phyloP scores from a whole-genome alignment of 2,888 invertebrate species.

The Amorpha juglandis region DNA sequence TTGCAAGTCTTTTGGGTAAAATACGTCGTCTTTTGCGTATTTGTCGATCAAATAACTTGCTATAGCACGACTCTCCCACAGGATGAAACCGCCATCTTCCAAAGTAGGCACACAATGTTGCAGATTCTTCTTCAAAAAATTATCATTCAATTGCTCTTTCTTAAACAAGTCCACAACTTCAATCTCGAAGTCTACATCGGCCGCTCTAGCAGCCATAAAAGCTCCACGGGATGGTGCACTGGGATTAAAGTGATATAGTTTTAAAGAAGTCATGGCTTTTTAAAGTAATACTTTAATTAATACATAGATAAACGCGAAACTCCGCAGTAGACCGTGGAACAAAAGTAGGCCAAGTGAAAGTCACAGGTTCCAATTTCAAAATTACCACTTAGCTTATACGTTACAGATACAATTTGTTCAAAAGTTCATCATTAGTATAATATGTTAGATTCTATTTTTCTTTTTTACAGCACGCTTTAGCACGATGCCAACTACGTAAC shows the following conservation, averaged over 20 bases:
- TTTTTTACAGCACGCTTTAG: no score
- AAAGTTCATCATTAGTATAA: neutral
- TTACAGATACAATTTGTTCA: neutral
- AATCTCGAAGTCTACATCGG: slow-evolving; percentile 79
- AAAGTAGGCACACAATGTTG: slow-evolving; percentile 88
- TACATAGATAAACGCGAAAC: neutral
- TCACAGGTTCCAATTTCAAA: neutral
- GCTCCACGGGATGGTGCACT: slow-evolving; percentile 87
- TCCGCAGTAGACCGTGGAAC: neutral
- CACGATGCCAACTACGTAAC: no score
- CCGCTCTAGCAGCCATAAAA: slow-evolving; percentile 82
- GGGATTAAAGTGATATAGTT: slow-evolving; percentile 85
- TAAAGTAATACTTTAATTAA: neutral
- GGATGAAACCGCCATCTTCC: slow-evolving; percentile 86
- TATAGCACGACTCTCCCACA: slow-evolving; percentile 89
- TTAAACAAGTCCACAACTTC: slow-evolving; percentile 82
- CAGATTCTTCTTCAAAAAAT: slow-evolving; percentile 85
- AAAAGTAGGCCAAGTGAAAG: slow-evolving; percentile 20
- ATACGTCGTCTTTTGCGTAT: slow-evolving; percentile 83
- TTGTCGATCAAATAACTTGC: slow-evolving; percentile 85
- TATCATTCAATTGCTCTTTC: slow-evolving; percentile 84
- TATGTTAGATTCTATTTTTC: no score
- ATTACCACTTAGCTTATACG: slow-evolving; percentile 5
- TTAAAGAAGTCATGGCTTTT: slow-evolving; percentile 48
- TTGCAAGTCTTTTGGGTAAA: slow-evolving; percentile 86